These are phyloP conservation scores for Simalia tracyae DNA, from an alignment of 2,797 vertebrate species.

Conservation along the genomic window DNA sequence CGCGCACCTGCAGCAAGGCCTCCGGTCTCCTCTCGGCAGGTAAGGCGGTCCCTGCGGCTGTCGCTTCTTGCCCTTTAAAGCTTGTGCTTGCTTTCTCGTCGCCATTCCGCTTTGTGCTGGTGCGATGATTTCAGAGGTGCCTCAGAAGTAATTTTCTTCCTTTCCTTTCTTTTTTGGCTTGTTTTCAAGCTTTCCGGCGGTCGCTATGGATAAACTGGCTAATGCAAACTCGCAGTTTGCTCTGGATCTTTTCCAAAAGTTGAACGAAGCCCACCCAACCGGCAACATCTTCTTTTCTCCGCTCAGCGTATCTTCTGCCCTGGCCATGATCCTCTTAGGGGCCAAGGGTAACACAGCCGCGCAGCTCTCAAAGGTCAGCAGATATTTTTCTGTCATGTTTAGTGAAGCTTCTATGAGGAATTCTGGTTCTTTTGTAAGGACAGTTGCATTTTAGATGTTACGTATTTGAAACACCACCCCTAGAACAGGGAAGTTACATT, in stretches of 20 bases:
- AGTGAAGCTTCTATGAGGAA: background rate
- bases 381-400: background rate
- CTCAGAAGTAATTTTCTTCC: background rate
- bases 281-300: constrained; percentile 88
- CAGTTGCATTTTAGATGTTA: background rate
- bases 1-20: background rate
- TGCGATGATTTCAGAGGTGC: background rate
- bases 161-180: background rate
- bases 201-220: constrained; percentile 78
- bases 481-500: background rate
- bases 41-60: background rate
- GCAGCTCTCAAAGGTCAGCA: constrained; percentile 83
- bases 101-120: background rate
- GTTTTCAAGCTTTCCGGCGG: constrained; percentile 52
- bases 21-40: background rate
- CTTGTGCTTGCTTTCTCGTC: background rate
- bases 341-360: constrained; percentile 77
- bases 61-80: background rate
- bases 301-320: constrained; percentile 83
- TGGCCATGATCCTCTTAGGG: constrained; percentile 87
- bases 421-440: too few species aligned
- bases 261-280: constrained; percentile 65
- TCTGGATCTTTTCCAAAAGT: constrained; percentile 78
- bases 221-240: constrained; percentile 81
- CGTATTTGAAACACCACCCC: background rate